Evolutionary conservation across 2,113 vertebrate genomes (phyloP), one percentile per base, ranked within the genome.

Genomic region (Anarrhichthys ocellatus): DNA sequence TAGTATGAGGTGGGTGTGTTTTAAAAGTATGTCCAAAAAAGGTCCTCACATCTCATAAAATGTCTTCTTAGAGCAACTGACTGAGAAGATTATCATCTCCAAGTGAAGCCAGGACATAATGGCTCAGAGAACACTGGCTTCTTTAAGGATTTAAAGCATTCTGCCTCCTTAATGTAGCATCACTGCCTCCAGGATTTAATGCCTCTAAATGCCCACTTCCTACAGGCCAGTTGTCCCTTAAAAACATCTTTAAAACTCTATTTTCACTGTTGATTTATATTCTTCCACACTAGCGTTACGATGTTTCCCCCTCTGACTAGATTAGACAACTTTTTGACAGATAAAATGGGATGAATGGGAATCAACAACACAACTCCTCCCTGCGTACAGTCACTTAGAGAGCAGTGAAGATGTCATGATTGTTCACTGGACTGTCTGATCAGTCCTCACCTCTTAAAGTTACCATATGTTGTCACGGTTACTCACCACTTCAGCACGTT

Each of bases 391-490:
- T 4, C 5, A 34, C 65, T 56, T 11, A 44, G 1, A 8, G 46
- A 64, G 27, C 42, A 22, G 29, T 17, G n/a, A 24, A 44, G 61
- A 62, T 18, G 64, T 50, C 29, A 13, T 14, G 13, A 27, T 56
- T 1, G 24, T 14, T 58, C 54, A 58, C 54, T 5, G n/a, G n/a
- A 56, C 36, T 4, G 50, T 24, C 7, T 2, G 24, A 29, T 9
- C 20, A 56, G 64, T 6, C 24, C 46, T 42, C 7, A 27, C 48
- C 48, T 48, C 50, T 22, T 22, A 22, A 32, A 67, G 27, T 32
- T 29, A 5, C 46, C 64, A 18, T 29, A 58, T 27, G 42, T 32
- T 78, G 46, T 64, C 68, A 62, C 63, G 48, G 61, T 74, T 78
- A 67, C 14, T 38, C 9, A 17, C 67, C 15, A 68, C 4, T 29